phyloP scores from a whole-genome alignment of 2,888 invertebrate species.

The Eurytoma adleriae region DNA sequence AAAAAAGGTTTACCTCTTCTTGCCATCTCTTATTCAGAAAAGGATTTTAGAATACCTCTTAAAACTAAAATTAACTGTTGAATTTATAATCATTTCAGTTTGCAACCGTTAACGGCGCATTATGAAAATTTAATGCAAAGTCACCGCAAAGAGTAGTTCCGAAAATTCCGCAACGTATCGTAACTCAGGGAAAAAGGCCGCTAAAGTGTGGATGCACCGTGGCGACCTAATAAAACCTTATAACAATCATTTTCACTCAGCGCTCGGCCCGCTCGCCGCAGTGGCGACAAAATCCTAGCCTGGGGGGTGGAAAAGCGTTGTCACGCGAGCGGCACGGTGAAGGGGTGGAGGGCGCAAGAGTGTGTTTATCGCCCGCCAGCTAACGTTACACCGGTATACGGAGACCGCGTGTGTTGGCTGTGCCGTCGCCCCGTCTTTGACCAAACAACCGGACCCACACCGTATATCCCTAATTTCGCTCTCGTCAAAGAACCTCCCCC shows the following conservation, averaged over 20 bases:
- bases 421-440: conserved; percentile 67
- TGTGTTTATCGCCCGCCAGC: conserved; percentile 64
- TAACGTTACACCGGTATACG: conserved; percentile 67
- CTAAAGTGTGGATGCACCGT: conserved; percentile 5
- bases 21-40: too few relatives aligned
- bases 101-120: too few relatives aligned
- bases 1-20: too few relatives aligned
- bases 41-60: too few relatives aligned
- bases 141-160: too few relatives aligned
- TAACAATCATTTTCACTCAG: conserved; percentile 63
- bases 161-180: not conserved
- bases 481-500: conserved; percentile 45
- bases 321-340: conserved; percentile 58
- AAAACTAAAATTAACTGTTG: too few relatives aligned
- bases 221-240: conserved; percentile 60
- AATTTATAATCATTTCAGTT: too few relatives aligned
- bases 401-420: conserved; percentile 62
- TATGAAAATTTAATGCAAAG: too few relatives aligned
- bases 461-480: conserved; percentile 55
- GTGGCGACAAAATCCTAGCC: conserved; percentile 56
- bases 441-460: conserved; percentile 56
- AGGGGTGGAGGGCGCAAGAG: conserved; percentile 14
- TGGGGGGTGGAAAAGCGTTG: conserved; percentile 61
- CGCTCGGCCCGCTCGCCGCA: conserved; percentile 35
- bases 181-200: not conserved